Percentiles rank a stretch among this genome's conserved stretches.
These are phyloP conservation scores for Brenthis daphne DNA, from an alignment of 2,888 invertebrate species.

Conservation along the genomic window DNA sequence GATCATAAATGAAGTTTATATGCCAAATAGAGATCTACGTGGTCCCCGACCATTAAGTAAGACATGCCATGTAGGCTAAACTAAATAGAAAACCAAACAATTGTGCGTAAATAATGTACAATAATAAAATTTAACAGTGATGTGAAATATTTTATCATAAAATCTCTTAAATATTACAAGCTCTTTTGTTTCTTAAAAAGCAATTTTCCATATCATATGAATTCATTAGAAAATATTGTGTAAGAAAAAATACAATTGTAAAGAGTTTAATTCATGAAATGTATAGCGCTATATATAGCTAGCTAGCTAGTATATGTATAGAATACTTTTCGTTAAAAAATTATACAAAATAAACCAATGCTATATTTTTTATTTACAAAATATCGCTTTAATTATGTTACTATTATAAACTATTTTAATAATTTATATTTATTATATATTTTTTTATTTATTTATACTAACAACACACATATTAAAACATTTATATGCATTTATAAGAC, in stretches of 20 bases:
- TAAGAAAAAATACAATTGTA: constrained; percentile 12
- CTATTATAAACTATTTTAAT: too few relatives aligned
- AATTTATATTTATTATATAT: neutral
- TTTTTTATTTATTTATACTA: too few relatives aligned
- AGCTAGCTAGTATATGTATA: too few relatives aligned
- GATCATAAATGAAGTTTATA: too few relatives aligned
- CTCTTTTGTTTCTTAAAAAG: constrained; percentile 17
- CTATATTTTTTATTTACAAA: too few relatives aligned
- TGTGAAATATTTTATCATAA: constrained; percentile 1
- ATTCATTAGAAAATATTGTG: constrained; percentile 19
- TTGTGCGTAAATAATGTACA: neutral
- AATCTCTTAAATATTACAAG: constrained; percentile 15
- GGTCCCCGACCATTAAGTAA: too few relatives aligned
- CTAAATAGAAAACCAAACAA: neutral
- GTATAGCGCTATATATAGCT: neutral
- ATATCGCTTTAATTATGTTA: too few relatives aligned
- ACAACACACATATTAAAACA: too few relatives aligned
- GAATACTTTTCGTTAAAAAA: too few relatives aligned
- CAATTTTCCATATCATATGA: constrained; percentile 12
- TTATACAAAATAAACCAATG: neutral
- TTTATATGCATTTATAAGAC: too few relatives aligned
- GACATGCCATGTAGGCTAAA: too few relatives aligned
- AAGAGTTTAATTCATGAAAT: neutral
- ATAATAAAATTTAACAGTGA: constrained; percentile 9
- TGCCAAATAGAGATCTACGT: too few relatives aligned